phyloP scores from a whole-genome alignment of 2,888 invertebrate genomes.

The Pristionchus entomophagus region DNA sequence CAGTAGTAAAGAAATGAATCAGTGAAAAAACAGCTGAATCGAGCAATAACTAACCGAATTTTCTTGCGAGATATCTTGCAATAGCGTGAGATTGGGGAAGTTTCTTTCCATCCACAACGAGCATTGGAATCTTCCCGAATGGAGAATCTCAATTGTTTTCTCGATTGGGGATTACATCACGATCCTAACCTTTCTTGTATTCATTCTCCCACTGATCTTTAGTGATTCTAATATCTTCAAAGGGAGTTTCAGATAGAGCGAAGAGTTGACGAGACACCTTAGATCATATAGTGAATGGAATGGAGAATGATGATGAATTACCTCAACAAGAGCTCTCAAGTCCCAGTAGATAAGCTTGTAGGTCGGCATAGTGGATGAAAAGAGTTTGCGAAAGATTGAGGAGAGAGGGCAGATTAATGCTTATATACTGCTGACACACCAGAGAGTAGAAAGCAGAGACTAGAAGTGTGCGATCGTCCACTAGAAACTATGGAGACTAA shows the following conservation, averaged over 20 bases:
- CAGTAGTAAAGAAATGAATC: background rate
- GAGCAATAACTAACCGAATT: background rate
- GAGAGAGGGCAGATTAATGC: background rate
- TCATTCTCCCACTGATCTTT: background rate
- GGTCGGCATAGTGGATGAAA: background rate
- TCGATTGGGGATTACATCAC: no score
- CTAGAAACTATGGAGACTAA: background rate
- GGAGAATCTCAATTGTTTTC: slow-evolving; percentile 2
- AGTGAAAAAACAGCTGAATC: background rate
- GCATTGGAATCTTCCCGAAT: background rate
- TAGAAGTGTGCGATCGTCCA: background rate
- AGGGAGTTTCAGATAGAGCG: background rate
- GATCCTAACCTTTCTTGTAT: background rate
- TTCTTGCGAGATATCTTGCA: background rate
- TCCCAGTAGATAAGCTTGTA: background rate
- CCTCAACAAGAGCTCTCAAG: background rate
- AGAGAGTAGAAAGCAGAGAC: background rate
- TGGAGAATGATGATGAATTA: background rate
- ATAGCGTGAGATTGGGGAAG: background rate
- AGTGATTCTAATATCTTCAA: background rate
- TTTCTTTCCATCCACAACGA: background rate
- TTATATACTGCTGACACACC: background rate
- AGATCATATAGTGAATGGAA: background rate
- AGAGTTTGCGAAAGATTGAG: no score
- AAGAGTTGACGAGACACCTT: slow-evolving; percentile 8